Evolutionary conservation across 2,113 vertebrate genomes (phyloP), one percentile per base, ranked within the genome.

Genomic region (Meriones unguiculatus): DNA sequence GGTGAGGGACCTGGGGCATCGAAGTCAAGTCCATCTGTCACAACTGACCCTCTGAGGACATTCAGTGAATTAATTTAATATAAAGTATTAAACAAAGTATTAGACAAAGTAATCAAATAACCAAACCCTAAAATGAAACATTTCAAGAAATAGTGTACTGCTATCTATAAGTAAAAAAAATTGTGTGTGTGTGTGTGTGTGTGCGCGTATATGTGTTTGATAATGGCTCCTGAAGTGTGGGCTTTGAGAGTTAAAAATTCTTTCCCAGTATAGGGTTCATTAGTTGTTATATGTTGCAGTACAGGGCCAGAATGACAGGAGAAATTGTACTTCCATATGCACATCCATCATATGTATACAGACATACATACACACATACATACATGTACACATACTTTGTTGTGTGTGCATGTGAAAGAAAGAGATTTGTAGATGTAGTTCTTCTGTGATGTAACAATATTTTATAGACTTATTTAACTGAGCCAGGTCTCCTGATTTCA

Each of bases 381-480:
- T 22, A 10, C 9, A 20, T 7, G 25, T 75, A 25, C 1, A 12
- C 11, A 25, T 46, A 76, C 38, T 75, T 75, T 24, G 41, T 50
- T 8, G 22, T 18, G 35, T 72, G 38, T 75, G 22, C 2, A 1
- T 41, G 38, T 17, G 6, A 17, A 18, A 46, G 18, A 46, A 46
- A 46, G 46, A 46, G 46, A 73, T 65, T 46, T 76, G 72, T 89
- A 38, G 90, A 96, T 94, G 30, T 22, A 81, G 6, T 77, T 87
- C 67, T 91, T 91, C 67, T 91, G 65, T 81, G 65, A 86, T 64
- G 38, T n/a, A 78, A 18, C 7, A 69, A 20, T 89, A 76, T 85
- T 93, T 54, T 84, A 41, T 65, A 65, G 41, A 92, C 87, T 92
- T 52, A 70, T 70, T 94, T 69, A 46, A 22, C 54, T 64, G 35